A percentile compares a stretch with the other conserved stretches of the same genome.
Evolutionary conservation across 2,888 invertebrate genomes (phyloP).

Genomic region (Isotomurus palustris): DNA sequence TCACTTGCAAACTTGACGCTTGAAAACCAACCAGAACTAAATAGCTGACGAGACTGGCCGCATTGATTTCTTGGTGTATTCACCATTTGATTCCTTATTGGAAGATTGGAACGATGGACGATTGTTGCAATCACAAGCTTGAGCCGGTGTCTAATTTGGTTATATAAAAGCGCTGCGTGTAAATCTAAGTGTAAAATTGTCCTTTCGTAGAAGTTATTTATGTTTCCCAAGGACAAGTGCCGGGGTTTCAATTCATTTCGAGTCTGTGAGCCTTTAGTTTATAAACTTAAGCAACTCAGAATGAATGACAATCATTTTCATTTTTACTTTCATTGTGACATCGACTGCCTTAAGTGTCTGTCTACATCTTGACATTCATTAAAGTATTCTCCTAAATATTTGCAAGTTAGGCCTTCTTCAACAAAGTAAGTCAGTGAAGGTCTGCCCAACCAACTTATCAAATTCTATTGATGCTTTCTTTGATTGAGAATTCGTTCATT

Average conservation of each 20-base stretch:
- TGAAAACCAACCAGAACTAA: background rate
- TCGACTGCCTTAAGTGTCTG: background rate
- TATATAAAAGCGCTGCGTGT: background rate
- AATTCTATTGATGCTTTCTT: too few species aligned
- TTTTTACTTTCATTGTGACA: background rate
- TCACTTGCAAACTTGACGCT: constrained; percentile 1
- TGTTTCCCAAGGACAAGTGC: constrained; percentile 1
- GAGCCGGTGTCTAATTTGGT: background rate
- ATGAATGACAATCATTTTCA: background rate
- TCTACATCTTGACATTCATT: background rate
- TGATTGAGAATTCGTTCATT: background rate
- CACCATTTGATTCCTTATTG: background rate
- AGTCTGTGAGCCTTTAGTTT: background rate
- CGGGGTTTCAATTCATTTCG: too few species aligned
- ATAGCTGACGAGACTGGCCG: background rate
- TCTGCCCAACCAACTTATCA: too few species aligned
- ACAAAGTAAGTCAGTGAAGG: too few species aligned
- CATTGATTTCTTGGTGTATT: background rate
- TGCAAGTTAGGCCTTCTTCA: too few species aligned
- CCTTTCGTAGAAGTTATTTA: background rate
- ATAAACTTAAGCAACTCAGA: background rate
- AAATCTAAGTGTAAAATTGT: background rate
- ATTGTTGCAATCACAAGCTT: background rate
- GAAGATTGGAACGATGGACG: background rate
- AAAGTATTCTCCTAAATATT: background rate